These are phyloP conservation scores for Lepeophtheirus nordmannii DNA, from an alignment of 2,888 invertebrate genomes.

Conservation along the genomic window DNA sequence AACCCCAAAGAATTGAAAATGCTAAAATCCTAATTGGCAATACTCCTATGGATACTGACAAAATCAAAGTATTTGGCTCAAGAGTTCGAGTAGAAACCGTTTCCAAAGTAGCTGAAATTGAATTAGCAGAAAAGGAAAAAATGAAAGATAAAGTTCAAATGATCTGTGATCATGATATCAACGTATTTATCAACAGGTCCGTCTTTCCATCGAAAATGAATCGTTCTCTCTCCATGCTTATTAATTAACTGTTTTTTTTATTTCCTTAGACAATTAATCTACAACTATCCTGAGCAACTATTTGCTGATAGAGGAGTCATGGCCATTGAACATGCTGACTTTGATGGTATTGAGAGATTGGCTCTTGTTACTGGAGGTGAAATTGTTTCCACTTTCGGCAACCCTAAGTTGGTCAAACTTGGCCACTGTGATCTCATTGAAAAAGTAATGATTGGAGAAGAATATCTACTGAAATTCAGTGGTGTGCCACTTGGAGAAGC, in stretches of 20 bases:
- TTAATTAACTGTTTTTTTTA: slow-evolving; percentile 30
- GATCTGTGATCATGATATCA: slow-evolving; percentile 82
- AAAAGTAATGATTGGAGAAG: slow-evolving; percentile 96
- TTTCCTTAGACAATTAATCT: slow-evolving; percentile 67
- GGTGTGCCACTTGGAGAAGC: slow-evolving; percentile 90
- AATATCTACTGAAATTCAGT: slow-evolving; percentile 78
- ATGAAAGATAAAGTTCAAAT: slow-evolving; percentile 98
- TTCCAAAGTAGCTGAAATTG: slow-evolving; percentile 76
- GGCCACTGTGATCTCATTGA: slow-evolving; percentile 90
- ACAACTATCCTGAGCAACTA: slow-evolving; percentile 98
- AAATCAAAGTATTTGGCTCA: slow-evolving; percentile 95
- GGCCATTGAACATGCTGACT: slow-evolving; percentile 99
- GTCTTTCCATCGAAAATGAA: slow-evolving; percentile 35
- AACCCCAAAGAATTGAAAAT: slow-evolving; percentile 86
- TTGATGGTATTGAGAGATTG: slow-evolving; percentile 93
- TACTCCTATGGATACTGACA: slow-evolving; percentile 99
- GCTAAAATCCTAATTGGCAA: slow-evolving; percentile 94
- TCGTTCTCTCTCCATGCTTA: not conserved
- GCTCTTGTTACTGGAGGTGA: slow-evolving; percentile 95
- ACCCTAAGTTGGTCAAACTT: slow-evolving; percentile 74
- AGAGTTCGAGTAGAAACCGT: slow-evolving; percentile 32
- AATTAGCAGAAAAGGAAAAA: slow-evolving; percentile 94
- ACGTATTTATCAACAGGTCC: slow-evolving; percentile 78
- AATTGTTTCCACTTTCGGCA: slow-evolving; percentile 94
- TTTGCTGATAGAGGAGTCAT: slow-evolving; percentile 96